Percentiles rank a stretch among this genome's conserved stretches.
phyloP scores from a whole-genome alignment of 2,797 vertebrate species.

The Leptoclinus maculatus region DNA sequence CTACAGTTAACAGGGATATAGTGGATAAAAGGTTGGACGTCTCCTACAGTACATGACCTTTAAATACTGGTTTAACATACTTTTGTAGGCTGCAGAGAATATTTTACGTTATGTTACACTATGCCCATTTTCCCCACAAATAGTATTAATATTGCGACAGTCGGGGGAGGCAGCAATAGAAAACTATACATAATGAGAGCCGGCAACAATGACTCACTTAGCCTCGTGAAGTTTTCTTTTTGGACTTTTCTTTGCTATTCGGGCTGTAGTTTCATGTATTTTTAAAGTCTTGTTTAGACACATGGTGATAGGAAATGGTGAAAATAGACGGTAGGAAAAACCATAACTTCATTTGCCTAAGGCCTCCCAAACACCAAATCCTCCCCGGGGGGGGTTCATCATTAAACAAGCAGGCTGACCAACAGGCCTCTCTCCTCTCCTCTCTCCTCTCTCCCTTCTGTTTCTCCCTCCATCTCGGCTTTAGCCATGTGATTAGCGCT shows the following conservation, averaged over 20 bases:
- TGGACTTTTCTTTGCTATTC: background rate
- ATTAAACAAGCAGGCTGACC: constrained; percentile 21
- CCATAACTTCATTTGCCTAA: constrained; percentile 12
- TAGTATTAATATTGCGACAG: background rate
- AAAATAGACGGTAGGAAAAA: background rate
- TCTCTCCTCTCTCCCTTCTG: constrained; percentile 5
- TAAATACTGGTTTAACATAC: background rate
- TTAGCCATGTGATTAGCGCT: constrained; percentile 66
- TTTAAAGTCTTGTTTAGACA: background rate
- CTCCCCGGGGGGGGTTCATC: constrained; percentile 6
- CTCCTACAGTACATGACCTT: background rate
- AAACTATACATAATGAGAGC: background rate
- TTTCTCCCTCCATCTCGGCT: constrained; percentile 37
- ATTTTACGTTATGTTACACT: background rate
- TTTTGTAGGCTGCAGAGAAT: no score
- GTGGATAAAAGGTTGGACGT: background rate
- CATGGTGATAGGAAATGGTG: background rate
- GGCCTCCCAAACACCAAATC: constrained; percentile 17
- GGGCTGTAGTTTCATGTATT: background rate
- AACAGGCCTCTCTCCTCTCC: constrained; percentile 8
- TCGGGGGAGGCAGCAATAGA: background rate
- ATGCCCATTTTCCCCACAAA: background rate
- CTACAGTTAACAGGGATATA: background rate
- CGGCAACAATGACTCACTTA: background rate
- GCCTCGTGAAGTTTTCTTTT: background rate